Percentiles rank a stretch among this genome's conserved stretches.
phyloP scores from a whole-genome alignment of 2,888 invertebrate genomes.

The Leucozona laternaria region DNA sequence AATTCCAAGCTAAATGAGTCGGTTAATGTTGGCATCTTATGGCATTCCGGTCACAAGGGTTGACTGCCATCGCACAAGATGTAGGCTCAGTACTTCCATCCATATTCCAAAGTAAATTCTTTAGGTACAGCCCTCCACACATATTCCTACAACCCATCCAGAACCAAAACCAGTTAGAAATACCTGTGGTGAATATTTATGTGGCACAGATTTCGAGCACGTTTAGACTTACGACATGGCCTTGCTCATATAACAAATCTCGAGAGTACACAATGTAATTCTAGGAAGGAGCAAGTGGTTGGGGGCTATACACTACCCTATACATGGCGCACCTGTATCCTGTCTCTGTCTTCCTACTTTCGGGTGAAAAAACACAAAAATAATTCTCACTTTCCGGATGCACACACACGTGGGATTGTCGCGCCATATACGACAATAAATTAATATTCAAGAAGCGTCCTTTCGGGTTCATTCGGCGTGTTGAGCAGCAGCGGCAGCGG shows the following conservation, averaged over 20 bases:
- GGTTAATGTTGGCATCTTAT: conserved; percentile 73
- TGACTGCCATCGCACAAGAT: too few species aligned
- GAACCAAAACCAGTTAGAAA: conserved; percentile 15
- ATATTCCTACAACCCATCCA: neutral
- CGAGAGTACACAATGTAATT: conserved; percentile 67
- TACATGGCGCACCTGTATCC: conserved; percentile 15
- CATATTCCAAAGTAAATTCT: too few species aligned
- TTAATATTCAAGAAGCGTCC: conserved; percentile 63
- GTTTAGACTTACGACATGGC: conserved; percentile 69
- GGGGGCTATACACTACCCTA: neutral
- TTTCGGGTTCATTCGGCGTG: conserved; percentile 31
- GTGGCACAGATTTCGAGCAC: conserved; percentile 72
- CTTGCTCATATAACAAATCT: conserved; percentile 62
- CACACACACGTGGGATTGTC: conserved; percentile 59
- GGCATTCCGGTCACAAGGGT: conserved; percentile 54
- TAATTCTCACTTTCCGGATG: conserved; percentile 71
- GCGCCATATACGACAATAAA: conserved; percentile 46
- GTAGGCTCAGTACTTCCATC: too few species aligned
- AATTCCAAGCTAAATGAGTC: conserved; percentile 73
- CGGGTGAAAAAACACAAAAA: conserved; percentile 61
- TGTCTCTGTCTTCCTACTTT: conserved; percentile 18
- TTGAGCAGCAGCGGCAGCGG: conserved; percentile 41
- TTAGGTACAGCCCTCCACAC: too few species aligned
- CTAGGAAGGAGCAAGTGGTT: neutral
- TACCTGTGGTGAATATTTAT: conserved; percentile 76